Evolutionary conservation across 1,140 invertebrate genomes (phyloP).

Genomic region (Dreissena polymorpha): DNA sequence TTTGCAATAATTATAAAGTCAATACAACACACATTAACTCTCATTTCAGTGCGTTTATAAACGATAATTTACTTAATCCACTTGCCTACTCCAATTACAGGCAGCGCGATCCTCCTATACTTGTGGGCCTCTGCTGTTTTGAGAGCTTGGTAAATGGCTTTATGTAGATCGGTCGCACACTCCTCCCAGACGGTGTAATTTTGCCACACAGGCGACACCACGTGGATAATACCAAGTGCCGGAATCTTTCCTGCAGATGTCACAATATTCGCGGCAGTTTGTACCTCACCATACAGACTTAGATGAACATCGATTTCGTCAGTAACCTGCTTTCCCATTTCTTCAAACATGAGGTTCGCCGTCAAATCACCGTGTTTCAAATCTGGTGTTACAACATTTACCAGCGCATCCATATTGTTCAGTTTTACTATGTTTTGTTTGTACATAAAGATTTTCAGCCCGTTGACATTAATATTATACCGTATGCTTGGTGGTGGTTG

Average conservation of each 20-base stretch:
- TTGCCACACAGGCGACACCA: constrained; percentile 36
- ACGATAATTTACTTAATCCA: background rate
- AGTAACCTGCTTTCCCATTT: constrained; percentile 28
- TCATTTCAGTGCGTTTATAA: too few relatives aligned
- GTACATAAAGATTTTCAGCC: constrained; percentile 46
- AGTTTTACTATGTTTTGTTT: constrained; percentile 48
- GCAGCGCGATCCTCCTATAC: constrained; percentile 39
- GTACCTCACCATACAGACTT: constrained; percentile 29
- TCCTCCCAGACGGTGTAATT: constrained; percentile 41
- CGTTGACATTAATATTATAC: constrained; percentile 48
- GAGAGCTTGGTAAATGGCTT: constrained; percentile 35
- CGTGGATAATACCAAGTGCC: constrained; percentile 42
- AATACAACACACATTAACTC: too few relatives aligned
- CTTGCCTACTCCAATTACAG: constrained; percentile 36
- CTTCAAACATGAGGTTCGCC: constrained; percentile 19
- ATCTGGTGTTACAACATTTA: constrained; percentile 32
- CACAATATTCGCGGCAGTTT: constrained; percentile 32
- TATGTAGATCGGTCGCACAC: constrained; percentile 43
- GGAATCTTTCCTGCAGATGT: constrained; percentile 45
- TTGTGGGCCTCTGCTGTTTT: constrained; percentile 51
- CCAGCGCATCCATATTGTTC: constrained; percentile 37
- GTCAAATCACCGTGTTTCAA: constrained; percentile 16
- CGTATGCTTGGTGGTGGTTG: constrained; percentile 9
- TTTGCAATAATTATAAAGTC: background rate
- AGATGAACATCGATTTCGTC: constrained; percentile 40